Evolutionary conservation across 2,797 vertebrate species (phyloP), one percentile per base, ranked within the genome.

Genomic region (Characodon lateralis): DNA sequence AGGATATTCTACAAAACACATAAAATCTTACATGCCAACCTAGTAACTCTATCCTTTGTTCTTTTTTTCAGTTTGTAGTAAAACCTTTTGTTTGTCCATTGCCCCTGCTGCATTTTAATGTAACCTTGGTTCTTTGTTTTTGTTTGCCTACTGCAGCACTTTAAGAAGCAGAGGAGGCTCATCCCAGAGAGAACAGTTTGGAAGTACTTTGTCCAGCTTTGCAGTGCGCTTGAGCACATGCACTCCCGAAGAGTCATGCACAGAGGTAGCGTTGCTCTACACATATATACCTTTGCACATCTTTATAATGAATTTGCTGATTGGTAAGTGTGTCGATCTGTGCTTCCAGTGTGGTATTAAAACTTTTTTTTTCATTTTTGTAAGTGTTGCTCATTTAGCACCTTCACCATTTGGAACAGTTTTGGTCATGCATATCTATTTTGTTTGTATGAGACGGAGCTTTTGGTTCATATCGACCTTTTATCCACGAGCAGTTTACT

Each of bases 151-250:
- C 66, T 89, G 51, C 91, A 99, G 98, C 97, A 99, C 95, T 99
- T 99, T 95, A 99, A 99, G 95, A 99, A 98, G 87, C 97, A 99
- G 90, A 97, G 97, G 94, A 95, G 97, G 80, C 93, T 99, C 87
- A 99, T 99, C 90, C 98, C 98, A n/a, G 98, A 99, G 93, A 97
- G 97, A 92, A 98, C 98, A 0, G 97, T 99, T 78, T 99, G 98
- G 98, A 99, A 99, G 86, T 99, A 99, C 93, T 99, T 99, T 86
- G 97, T 99, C 86, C 98, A 99, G 91, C 97, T 99, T 73, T 99
- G 98, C 96, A 99, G 98, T 76, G 98, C 98, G 0, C 91, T 99
- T 88, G 98, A 99, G 86, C 98, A 99, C 77, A 99, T 99, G 98
- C 98, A 99, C 91, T 99, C 98, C 81, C 95, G 98, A 55, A 96